Conservation (phyloP, 2,888 invertebrate genomes). For the Doris montereyensis region DNA sequence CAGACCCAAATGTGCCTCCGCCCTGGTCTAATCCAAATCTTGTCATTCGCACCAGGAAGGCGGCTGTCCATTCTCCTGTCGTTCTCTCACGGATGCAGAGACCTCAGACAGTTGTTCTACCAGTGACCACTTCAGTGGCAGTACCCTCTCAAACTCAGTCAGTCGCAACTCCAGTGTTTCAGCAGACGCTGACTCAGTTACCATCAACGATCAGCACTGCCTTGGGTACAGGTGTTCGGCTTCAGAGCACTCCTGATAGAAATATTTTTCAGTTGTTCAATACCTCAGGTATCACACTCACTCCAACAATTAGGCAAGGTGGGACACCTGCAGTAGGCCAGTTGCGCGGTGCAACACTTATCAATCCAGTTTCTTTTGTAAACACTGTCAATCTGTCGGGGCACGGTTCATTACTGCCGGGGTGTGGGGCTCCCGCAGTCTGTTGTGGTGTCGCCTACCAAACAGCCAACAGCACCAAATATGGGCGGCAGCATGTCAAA, state of each 20-base stretch:
- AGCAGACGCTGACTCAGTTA: not conserved
- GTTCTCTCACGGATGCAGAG: constrained; percentile 40
- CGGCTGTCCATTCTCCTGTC: constrained; percentile 46
- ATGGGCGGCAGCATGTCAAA: constrained; percentile 30
- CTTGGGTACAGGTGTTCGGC: not conserved
- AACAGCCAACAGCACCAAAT: constrained; percentile 15
- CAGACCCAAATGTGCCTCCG: constrained; percentile 50
- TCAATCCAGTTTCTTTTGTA: constrained; percentile 38
- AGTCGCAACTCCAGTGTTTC: not conserved
- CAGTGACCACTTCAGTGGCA: constrained; percentile 46
- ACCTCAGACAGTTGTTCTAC: constrained; percentile 41
- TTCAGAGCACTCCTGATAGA: constrained; percentile 30
- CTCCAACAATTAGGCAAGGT: constrained; percentile 30
- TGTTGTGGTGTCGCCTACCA: constrained; percentile 45
- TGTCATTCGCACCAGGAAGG: constrained; percentile 70
- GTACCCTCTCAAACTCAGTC: no score
- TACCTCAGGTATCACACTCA: constrained; percentile 25
- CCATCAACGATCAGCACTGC: constrained; percentile 16
- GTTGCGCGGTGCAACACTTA: constrained; percentile 38
- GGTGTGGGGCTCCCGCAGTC: no score
- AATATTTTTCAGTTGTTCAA: constrained; percentile 41
- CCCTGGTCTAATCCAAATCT: constrained; percentile 73
- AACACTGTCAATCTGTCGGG: constrained; percentile 39
- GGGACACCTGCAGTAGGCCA: constrained; percentile 35
- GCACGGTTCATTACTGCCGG: constrained; percentile 48